Conservation (phyloP, 2,797 vertebrate genomes). For the Muscicapa comitata region DNA sequence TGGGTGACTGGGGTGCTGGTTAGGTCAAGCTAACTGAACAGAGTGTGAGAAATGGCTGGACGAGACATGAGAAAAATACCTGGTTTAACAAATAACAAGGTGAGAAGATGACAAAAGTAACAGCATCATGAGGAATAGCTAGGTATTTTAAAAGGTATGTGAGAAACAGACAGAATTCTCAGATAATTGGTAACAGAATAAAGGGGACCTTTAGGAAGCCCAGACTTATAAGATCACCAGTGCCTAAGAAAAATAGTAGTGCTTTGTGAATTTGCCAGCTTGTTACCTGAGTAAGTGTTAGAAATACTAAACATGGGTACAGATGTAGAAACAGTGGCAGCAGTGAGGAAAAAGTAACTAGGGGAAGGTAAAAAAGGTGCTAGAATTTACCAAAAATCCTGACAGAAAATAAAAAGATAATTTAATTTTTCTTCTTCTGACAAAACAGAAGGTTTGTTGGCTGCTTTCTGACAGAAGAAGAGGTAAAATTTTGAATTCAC, state of each 20-base stretch:
- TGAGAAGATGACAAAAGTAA: background rate
- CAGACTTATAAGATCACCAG: background rate
- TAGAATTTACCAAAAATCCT: background rate
- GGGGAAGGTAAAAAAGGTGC: background rate
- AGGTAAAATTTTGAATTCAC: background rate
- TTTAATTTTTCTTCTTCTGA: background rate
- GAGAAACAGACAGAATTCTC: background rate
- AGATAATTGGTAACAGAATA: background rate
- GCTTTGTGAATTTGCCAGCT: background rate
- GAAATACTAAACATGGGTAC: background rate
- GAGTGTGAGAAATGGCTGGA: background rate
- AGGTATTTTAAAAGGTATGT: background rate
- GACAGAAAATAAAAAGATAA: background rate
- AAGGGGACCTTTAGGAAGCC: background rate
- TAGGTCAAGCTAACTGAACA: background rate
- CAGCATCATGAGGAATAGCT: background rate
- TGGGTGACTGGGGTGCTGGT: background rate
- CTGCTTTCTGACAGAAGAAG: background rate
- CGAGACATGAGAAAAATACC: background rate
- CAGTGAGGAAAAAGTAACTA: background rate
- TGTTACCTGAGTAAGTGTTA: background rate
- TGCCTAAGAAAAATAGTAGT: background rate
- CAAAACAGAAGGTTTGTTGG: background rate
- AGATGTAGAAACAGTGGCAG: background rate
- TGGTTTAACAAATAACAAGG: background rate